phyloP scores from a whole-genome alignment of 1,140 invertebrate genomes.

The Eurosta solidaginis region DNA sequence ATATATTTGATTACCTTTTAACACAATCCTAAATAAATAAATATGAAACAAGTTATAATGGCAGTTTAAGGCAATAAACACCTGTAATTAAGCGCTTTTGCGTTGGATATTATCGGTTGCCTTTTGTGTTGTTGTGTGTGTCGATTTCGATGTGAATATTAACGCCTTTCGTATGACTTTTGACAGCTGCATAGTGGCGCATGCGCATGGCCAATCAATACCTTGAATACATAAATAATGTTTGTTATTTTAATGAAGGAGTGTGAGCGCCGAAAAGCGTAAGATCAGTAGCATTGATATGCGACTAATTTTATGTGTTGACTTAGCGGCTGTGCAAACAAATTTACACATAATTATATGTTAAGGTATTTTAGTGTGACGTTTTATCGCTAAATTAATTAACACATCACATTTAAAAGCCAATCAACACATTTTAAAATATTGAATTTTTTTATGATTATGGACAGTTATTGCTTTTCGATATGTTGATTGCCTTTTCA shows the following conservation, averaged over 20 bases:
- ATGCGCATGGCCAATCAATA: neutral
- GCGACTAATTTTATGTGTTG: too few relatives aligned
- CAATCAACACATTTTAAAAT: neutral
- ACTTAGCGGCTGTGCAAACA: too few relatives aligned
- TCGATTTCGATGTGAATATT: conserved; percentile 9
- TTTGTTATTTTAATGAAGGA: neutral
- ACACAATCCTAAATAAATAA: conserved; percentile 7
- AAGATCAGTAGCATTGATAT: neutral
- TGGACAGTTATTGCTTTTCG: too few relatives aligned
- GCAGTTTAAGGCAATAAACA: neutral
- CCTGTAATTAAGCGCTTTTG: conserved; percentile 12
- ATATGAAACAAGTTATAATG: neutral
- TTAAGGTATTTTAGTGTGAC: conserved; percentile 1
- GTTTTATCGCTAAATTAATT: neutral
- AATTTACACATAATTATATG: neutral
- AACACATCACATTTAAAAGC: neutral
- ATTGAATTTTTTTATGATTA: too few relatives aligned
- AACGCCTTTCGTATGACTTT: conserved; percentile 15
- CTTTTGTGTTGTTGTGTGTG: too few relatives aligned
- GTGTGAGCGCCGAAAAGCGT: neutral
- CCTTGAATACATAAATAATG: too few relatives aligned
- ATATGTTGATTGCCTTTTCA: too few relatives aligned
- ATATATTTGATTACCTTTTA: neutral
- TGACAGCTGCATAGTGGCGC: neutral
- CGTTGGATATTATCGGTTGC: neutral